Percentiles rank a stretch among this genome's conserved stretches.
These are phyloP conservation scores for Hirudo medicinalis DNA, from an alignment of 1,140 invertebrate genomes.

Conservation along the genomic window DNA sequence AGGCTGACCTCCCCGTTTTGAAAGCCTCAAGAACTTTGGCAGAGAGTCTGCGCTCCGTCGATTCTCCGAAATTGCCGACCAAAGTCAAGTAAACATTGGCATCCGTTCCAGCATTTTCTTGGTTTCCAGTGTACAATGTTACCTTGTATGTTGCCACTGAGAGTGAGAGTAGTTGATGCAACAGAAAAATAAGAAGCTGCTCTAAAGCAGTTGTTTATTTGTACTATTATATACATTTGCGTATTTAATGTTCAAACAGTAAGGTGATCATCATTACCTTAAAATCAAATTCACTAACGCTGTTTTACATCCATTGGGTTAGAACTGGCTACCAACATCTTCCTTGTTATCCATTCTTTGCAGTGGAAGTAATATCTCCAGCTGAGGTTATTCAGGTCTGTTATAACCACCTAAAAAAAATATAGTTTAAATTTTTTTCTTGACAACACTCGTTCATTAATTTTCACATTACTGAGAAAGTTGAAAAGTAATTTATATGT, in stretches of 20 bases:
- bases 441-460: neutral
- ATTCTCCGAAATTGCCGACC: slow-evolving; percentile 38
- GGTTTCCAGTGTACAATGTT: slow-evolving; percentile 34
- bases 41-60: slow-evolving; percentile 30
- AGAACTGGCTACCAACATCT: slow-evolving; percentile 35
- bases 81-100: slow-evolving; percentile 39
- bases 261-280: neutral
- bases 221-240: neutral
- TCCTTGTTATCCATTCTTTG: slow-evolving; percentile 38
- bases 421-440: neutral
- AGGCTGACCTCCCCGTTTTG: neutral
- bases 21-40: neutral
- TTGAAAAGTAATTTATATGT: too few relatives aligned
- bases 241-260: neutral
- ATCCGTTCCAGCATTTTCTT: slow-evolving; percentile 34
- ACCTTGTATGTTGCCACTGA: slow-evolving; percentile 36
- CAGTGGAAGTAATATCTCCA: slow-evolving; percentile 42
- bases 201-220: too few relatives aligned
- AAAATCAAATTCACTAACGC: slow-evolving; percentile 27
- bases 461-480: too few relatives aligned
- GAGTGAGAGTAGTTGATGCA: neutral
- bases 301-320: slow-evolving; percentile 37
- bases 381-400: slow-evolving; percentile 36
- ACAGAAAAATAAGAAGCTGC: neutral
- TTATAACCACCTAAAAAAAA: slow-evolving; percentile 35